Base-by-base conservation (phyloP, 2,113 vertebrate genomes). In the Henicopernis longicauda region DNA sequence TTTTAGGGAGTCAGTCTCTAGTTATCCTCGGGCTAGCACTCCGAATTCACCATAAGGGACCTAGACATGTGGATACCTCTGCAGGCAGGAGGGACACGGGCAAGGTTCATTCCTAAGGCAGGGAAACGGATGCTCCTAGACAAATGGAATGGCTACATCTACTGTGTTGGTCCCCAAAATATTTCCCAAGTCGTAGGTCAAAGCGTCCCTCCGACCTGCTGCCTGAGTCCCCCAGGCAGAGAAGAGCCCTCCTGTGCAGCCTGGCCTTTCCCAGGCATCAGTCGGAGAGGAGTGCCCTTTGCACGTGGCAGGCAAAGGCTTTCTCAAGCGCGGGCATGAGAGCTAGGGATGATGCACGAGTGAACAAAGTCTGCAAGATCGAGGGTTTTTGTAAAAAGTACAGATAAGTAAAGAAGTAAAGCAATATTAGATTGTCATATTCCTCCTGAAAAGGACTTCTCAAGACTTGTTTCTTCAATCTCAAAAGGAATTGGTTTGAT, bases 381-480 rank as follows among this genome's bases (percentile, higher is more conserved):
- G 63, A 32, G 16, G 0, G 6, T 6, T 76, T 61, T 49, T 19
- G 27, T 15, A 38, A 89, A 73, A 62, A 47, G 18, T 31, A 63
- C 25, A 61, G 57, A 11, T 10, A 89, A 52, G 17, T 40, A n/a
- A 90, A 82, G 72, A 86, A 90, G 74, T 36, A 54, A 58, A 69
- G 16, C 23, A 62, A 44, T 67, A 85, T 55, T 44, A 63, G 19
- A 26, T 45, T 54, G 47, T 49, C 44, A 55, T 38, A 72, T 42
- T 89, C 52, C 50, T 91, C 32, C 69, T 69, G 49, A 66, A 88
- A 87, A 77, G 10, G 57, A 66, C 31, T 82, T 86, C 57, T 89
- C 59, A 66, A 84, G 47, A 78, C n/a, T 78, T 27, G 26, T 62
- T 93, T 49, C 70, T 74, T 91, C 55, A 66, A 31, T 86, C 78